A percentile compares a stretch with the other conserved stretches of the same genome.
These are phyloP conservation scores for Elegia similella DNA, from an alignment of 2,888 invertebrate species.

Conservation along the genomic window DNA sequence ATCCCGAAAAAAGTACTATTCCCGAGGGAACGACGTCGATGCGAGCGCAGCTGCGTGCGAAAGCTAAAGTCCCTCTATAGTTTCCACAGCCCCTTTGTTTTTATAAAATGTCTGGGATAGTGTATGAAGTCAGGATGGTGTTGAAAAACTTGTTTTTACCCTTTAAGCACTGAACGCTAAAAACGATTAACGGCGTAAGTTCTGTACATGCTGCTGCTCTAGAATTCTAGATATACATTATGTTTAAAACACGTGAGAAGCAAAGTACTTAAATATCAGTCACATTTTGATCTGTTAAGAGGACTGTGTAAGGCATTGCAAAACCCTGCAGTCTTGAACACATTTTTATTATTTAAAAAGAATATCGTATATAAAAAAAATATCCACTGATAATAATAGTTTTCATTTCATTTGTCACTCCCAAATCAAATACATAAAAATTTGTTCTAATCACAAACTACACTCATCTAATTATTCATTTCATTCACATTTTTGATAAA, in stretches of 20 bases:
- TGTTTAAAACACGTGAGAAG: not conserved
- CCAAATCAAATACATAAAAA: slow-evolving; percentile 7
- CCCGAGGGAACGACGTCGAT: too few species aligned
- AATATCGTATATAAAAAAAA: not conserved
- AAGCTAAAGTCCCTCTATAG: too few species aligned
- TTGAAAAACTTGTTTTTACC: too few species aligned
- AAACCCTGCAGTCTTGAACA: slow-evolving; percentile 46
- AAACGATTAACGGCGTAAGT: too few species aligned
- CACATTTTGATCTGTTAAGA: not conserved
- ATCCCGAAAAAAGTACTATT: too few species aligned
- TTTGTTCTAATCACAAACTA: slow-evolving; percentile 5
- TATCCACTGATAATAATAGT: not conserved
- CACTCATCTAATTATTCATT: not conserved
- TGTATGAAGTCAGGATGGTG: too few species aligned
- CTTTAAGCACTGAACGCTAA: too few species aligned
- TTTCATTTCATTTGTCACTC: not conserved
- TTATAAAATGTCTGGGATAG: too few species aligned
- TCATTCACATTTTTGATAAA: not conserved
- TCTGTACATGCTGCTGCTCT: too few species aligned
- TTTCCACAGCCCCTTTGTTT: too few species aligned
- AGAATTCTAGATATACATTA: too few species aligned
- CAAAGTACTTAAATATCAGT: not conserved
- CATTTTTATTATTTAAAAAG: not conserved
- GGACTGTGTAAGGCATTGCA: slow-evolving; percentile 36
- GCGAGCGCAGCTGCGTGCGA: too few species aligned